Evolutionary conservation across 92 coral and sea anemone genomes (phyloP), one percentile per base, ranked within the genome.

Genomic region (Diadumene lineata): DNA sequence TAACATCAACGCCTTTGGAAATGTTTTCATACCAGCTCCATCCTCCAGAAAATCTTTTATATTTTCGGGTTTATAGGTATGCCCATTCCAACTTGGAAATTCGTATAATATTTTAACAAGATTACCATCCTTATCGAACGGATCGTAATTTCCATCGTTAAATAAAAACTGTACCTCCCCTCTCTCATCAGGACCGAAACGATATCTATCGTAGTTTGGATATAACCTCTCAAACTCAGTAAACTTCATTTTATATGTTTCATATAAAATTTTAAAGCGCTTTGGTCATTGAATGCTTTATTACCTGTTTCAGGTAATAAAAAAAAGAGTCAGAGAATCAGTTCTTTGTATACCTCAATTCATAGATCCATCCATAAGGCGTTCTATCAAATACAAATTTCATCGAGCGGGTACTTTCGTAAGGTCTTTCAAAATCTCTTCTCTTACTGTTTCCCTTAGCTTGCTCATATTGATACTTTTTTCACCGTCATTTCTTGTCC

Each of bases 371-470:
- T n/a, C 67, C 77, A 34, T 0, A 56, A 23, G 77, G 77, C 31
- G 77, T 72, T 72, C 77, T 55, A 6, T 72, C 77, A 56, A 19
- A 56, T 9, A 21, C 31, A 38, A 72, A 56, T 55, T 55, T 72
- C 2, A 72, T 0, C 38, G 66, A 31, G 77, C 77, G 66, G 66
- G 77, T 56, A 0, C 31, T 0, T 43, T 68, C 73, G 66, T 32
- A 23, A 72, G 77, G 13, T 56, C 66, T 31, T 31, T 72, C 32
- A 72, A 24, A 56, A 72, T 72, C 27, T 72, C 77, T 60, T 17
- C 77, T 60, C 77, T 56, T 13, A 72, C 67, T 72, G n/a, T 19
- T 72, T 56, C 67, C 67, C 66, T 56, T 25, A 72, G 65, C 77
- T 72, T 56, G 66, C n/a, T 31, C 1, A 72, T 56, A 38, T 72